These are phyloP conservation scores for Cephalopachus bancanus DNA, from an alignment of 2,797 vertebrate species.

Conservation along the genomic window DNA sequence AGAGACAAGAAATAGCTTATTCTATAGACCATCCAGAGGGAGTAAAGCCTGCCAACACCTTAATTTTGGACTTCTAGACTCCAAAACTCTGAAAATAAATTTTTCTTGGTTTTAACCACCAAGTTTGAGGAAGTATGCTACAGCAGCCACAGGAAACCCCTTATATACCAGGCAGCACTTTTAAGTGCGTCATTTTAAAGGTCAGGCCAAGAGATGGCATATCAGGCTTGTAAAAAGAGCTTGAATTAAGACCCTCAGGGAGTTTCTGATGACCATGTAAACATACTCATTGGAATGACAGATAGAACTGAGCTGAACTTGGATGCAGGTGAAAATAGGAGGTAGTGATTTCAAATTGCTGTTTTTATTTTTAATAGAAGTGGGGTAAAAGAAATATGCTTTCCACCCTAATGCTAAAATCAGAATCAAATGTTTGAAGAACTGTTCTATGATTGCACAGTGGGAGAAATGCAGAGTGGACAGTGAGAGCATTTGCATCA, in stretches of 20 bases:
- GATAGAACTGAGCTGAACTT: background rate
- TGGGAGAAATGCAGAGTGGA: background rate
- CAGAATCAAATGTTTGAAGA: background rate
- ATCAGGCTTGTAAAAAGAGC: background rate
- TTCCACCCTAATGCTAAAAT: background rate
- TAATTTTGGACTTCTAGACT: background rate
- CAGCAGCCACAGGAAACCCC: background rate
- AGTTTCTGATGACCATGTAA: rapidly evolving
- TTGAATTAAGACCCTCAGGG: background rate
- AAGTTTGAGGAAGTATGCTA: background rate
- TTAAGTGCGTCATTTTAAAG: background rate
- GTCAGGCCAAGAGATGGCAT: background rate
- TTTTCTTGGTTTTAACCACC: background rate
- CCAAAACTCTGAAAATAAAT: background rate
- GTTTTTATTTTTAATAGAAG: background rate
- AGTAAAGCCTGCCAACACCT: too few species aligned
- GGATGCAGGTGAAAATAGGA: background rate
- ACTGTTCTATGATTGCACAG: background rate
- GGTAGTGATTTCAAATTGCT: background rate
- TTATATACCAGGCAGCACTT: background rate
- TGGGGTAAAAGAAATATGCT: background rate
- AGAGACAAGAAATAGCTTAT: background rate
- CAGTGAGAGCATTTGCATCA: too few species aligned
- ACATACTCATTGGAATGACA: rapidly evolving
- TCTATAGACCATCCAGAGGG: background rate